These are phyloP conservation scores for Cybosia mesomella DNA, from an alignment of 2,888 invertebrate genomes.

Conservation along the genomic window DNA sequence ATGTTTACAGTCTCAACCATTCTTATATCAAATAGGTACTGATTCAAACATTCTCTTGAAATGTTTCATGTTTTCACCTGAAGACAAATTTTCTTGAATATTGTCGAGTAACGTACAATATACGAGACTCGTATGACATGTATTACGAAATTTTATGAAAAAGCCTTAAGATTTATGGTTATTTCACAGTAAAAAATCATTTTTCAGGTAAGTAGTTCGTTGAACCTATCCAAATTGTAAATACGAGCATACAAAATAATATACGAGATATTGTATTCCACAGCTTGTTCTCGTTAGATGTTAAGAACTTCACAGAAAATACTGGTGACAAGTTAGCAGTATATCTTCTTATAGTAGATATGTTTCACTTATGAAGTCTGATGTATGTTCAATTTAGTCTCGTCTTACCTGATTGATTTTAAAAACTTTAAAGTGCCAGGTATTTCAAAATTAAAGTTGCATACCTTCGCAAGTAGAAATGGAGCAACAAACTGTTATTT, in stretches of 20 bases:
- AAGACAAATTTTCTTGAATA: constrained; percentile 52
- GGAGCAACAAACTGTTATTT: no score
- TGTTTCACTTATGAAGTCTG: not conserved
- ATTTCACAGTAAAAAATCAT: constrained; percentile 41
- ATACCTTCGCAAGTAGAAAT: no score
- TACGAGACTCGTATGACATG: constrained; percentile 47
- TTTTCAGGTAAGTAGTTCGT: constrained; percentile 28
- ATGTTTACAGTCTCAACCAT: constrained; percentile 49
- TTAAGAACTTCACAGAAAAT: not conserved
- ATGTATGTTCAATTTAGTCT: no score
- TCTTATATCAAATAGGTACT: constrained; percentile 56
- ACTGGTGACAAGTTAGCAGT: not conserved
- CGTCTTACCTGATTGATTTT: no score
- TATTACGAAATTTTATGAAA: constrained; percentile 54
- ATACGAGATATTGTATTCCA: not conserved
- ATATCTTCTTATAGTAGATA: not conserved
- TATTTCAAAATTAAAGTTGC: no score
- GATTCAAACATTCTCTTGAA: constrained; percentile 51
- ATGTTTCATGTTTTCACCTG: constrained; percentile 50
- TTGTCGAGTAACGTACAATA: constrained; percentile 46
- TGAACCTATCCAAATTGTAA: constrained; percentile 35
- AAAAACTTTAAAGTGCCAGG: no score
- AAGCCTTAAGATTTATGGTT: constrained; percentile 47
- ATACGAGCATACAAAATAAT: constrained; percentile 19
- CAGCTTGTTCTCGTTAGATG: not conserved